phyloP scores from a whole-genome alignment of 2,113 vertebrate species.

The Bubo blakistoni region DNA sequence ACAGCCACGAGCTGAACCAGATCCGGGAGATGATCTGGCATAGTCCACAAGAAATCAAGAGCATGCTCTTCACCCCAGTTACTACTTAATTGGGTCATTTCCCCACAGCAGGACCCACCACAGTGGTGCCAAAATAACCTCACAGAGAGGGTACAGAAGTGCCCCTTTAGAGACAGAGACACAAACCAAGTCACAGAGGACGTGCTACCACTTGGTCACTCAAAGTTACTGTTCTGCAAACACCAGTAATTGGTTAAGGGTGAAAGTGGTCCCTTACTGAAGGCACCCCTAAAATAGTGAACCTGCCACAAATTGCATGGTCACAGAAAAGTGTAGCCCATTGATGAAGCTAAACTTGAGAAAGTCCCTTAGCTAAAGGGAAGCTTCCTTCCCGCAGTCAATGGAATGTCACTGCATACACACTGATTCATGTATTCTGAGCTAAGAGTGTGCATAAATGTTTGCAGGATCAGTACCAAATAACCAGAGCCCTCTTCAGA shows the following conservation, averaged over 20 bases:
- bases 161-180: neutral
- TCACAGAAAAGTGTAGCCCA: neutral
- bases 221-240: neutral
- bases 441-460: neutral
- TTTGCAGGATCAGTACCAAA: constrained; percentile 45
- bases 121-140: neutral
- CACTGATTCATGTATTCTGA: neutral
- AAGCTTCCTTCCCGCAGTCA: neutral
- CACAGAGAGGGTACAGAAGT: neutral
- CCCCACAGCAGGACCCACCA: neutral
- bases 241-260: neutral
- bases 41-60: neutral
- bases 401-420: neutral
- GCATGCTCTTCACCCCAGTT: accelerated
- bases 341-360: neutral
- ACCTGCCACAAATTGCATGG: accelerated
- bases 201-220: neutral
- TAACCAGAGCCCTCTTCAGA: constrained; percentile 20
- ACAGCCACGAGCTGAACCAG: neutral
- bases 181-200: neutral
- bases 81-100: neutral
- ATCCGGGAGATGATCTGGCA: neutral
- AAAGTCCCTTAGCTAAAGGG: neutral
- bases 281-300: neutral
- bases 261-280: neutral